Conservation (phyloP, 2,113 vertebrate species). For the Nerophis lumbriciformis region DNA sequence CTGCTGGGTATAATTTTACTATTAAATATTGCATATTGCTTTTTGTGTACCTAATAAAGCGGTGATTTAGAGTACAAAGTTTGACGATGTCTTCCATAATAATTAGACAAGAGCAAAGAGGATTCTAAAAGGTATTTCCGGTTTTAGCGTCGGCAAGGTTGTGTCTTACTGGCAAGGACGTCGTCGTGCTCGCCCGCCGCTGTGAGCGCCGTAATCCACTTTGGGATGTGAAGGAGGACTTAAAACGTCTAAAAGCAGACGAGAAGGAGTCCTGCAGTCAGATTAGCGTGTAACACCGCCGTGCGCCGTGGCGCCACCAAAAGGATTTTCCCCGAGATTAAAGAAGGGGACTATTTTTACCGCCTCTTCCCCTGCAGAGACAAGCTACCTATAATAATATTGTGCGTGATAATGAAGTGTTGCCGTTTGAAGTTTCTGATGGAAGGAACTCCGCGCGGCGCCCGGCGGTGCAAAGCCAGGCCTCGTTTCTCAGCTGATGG, state of each 20-base stretch:
- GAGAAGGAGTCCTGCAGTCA: constrained; percentile 22
- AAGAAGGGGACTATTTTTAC: constrained; percentile 53
- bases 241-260: constrained; percentile 35
- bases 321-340: constrained; percentile 47
- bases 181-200: constrained; percentile 11
- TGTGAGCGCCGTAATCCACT: constrained; percentile 10
- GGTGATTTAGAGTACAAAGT: no score
- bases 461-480: constrained; percentile 15
- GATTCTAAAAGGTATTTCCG: no score
- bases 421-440: constrained; percentile 55
- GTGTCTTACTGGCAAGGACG: constrained; percentile 5
- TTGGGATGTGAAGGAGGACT: constrained; percentile 26
- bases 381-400: constrained; percentile 43
- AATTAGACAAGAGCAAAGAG: no score
- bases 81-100: no score
- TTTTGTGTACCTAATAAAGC: no score
- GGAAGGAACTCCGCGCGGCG: constrained; percentile 34
- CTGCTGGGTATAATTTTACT: no score
- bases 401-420: constrained; percentile 46
- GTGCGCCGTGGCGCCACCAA: constrained; percentile 7
- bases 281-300: constrained; percentile 17
- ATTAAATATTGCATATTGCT: no score
- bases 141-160: not conserved
- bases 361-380: constrained; percentile 33
- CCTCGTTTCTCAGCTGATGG: no score